Conservation (phyloP, 2,797 vertebrate species). For the Poecilia velifera region DNA sequence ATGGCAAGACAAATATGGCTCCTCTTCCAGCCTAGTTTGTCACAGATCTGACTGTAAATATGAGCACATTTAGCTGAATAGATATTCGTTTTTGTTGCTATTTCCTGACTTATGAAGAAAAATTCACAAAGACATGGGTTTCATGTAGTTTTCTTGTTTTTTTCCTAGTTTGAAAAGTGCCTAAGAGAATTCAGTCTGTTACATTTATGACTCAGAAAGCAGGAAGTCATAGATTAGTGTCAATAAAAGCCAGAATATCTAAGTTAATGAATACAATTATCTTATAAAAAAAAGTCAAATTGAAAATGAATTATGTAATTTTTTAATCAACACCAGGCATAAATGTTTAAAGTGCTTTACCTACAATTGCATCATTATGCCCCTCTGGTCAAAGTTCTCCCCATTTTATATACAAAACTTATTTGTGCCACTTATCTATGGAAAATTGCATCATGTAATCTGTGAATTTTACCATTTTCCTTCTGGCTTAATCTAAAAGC, state of each 20-base stretch:
- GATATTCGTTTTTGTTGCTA: background rate
- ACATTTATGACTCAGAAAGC: background rate
- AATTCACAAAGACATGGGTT: background rate
- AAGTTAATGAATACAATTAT: too few species aligned
- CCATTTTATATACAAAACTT: background rate
- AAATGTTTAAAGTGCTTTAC: background rate
- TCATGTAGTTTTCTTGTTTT: background rate
- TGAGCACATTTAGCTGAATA: background rate
- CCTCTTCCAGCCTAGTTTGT: background rate
- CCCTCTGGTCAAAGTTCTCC: background rate
- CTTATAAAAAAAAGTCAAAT: background rate
- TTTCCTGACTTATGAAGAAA: background rate
- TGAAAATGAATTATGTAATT: background rate
- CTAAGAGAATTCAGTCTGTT: background rate
- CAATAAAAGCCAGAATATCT: background rate
- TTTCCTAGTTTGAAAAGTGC: background rate
- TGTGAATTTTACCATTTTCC: too few species aligned
- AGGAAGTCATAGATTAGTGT: background rate
- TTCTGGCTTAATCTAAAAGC: background rate
- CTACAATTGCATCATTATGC: background rate
- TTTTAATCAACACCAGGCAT: background rate
- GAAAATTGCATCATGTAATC: background rate
- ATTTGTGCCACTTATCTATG: background rate
- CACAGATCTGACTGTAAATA: background rate
- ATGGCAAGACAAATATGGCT: background rate